Evolutionary conservation across 2,888 invertebrate species (phyloP), one percentile per base, ranked within the genome.

Genomic region (Sipha maydis): DNA sequence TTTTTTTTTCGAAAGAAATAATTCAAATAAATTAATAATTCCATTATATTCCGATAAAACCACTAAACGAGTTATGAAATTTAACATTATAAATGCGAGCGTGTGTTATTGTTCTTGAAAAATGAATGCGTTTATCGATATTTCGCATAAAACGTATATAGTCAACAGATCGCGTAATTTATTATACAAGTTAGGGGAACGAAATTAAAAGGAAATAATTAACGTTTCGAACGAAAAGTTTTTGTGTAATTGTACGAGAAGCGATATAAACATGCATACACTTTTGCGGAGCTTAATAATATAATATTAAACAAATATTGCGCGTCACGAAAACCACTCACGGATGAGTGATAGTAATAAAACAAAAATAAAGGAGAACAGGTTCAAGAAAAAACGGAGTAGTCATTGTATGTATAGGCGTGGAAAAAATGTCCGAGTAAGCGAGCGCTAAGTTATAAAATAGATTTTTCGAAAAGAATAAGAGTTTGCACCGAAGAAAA

Each of bases 391-490:
- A 61, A 28, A 61, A 38, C 61, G 67, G 48, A 41, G 1, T 41
- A 41, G 41, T 41, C 11, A 41, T 41, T 7, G 31, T 54, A 31
- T n/a, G 28, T 28, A 54, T 19, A 31, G 7, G 31, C 25, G 28
- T 25, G 28, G 5, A 48, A 54, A 21, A 19, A 54, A 31, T 69
- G 71, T 71, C 25, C 0, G 3, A 83, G 25, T 54, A 71, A n/a
- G 17, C 54, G 19, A 54, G 54, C 7, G 31, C 17, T 71, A 28
- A 25, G 25, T 31, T 19, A 28, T 73, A 31, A 73, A 83, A 83
- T 83, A 73, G 34, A 83, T 83, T 83, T 71, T 54, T 34, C n/a
- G 54, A 25, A 83, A 73, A 54, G 54, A 83, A 83, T 54, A 48
- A 14, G 71, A 54, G 31, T 71, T 83, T 73, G 71, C 19, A 41